A percentile compares a stretch with the other conserved stretches of the same genome.
These are phyloP conservation scores for Caloenas nicobarica DNA, from an alignment of 2,113 vertebrate genomes.

Conservation along the genomic window DNA sequence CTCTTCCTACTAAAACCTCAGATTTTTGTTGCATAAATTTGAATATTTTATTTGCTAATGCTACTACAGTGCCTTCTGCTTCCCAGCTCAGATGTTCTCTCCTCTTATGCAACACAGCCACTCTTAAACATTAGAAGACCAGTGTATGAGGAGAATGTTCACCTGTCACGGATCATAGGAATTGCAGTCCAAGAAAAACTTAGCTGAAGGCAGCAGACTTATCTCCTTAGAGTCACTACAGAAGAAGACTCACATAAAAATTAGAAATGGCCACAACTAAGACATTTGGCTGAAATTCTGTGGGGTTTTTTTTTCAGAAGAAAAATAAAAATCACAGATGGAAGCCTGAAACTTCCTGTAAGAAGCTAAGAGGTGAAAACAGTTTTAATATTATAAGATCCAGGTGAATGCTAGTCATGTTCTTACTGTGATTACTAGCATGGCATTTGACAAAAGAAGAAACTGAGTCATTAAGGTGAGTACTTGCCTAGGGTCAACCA, in stretches of 20 bases:
- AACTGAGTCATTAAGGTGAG: background rate
- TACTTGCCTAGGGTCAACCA: background rate
- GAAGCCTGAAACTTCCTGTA: background rate
- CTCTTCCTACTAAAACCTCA: background rate
- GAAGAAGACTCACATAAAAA: background rate
- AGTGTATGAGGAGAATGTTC: background rate
- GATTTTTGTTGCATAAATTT: constrained; percentile 30
- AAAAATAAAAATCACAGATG: background rate
- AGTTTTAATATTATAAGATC: background rate
- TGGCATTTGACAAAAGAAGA: background rate
- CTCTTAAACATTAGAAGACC: background rate
- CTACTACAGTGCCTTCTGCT: constrained; percentile 8
- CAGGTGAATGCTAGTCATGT: background rate
- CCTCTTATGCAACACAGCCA: background rate
- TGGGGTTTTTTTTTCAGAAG: background rate
- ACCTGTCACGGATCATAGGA: background rate
- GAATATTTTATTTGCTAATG: constrained; percentile 38
- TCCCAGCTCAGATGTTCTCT: background rate
- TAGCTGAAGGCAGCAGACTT: background rate
- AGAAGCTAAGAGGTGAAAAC: background rate
- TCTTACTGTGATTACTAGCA: background rate
- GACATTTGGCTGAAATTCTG: background rate
- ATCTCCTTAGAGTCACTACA: background rate
- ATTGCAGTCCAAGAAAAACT: background rate
- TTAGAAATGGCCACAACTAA: background rate